A percentile compares a stretch with the other conserved stretches of the same genome.
Evolutionary conservation across 2,797 vertebrate species (phyloP).

Genomic region (Bradypodion ventrale): DNA sequence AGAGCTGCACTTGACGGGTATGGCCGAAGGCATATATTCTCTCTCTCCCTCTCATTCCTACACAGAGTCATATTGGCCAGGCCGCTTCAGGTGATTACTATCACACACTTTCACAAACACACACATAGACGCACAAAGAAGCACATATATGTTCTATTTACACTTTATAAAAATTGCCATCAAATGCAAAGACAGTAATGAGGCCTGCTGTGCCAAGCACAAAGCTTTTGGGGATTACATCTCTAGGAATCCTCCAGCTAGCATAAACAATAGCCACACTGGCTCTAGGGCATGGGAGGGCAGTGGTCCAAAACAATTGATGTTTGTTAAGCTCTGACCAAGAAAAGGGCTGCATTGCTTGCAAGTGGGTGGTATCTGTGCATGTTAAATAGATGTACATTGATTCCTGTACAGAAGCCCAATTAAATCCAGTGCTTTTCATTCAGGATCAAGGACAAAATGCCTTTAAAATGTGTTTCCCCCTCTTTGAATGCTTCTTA

Average conservation of each 20-base stretch:
- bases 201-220: not conserved
- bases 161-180: not conserved
- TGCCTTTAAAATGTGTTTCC: not conserved
- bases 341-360: not conserved
- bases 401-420: not conserved
- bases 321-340: no score
- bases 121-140: not conserved
- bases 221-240: no score
- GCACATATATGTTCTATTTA: not conserved
- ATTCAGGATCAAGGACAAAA: not conserved
- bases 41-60: no score
- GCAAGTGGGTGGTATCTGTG: not conserved
- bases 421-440: not conserved
- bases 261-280: no score
- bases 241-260: no score
- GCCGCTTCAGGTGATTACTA: no score
- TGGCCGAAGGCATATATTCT: no score
- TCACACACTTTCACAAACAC: no score
- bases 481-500: not conserved
- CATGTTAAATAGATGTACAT: not conserved
- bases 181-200: not conserved
- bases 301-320: no score
- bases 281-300: no score
- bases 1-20: no score
- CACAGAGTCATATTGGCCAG: no score